A percentile compares a stretch with the other conserved stretches of the same genome.
Conservation (phyloP, 2,797 vertebrate species). For the Podargus strigoides region DNA sequence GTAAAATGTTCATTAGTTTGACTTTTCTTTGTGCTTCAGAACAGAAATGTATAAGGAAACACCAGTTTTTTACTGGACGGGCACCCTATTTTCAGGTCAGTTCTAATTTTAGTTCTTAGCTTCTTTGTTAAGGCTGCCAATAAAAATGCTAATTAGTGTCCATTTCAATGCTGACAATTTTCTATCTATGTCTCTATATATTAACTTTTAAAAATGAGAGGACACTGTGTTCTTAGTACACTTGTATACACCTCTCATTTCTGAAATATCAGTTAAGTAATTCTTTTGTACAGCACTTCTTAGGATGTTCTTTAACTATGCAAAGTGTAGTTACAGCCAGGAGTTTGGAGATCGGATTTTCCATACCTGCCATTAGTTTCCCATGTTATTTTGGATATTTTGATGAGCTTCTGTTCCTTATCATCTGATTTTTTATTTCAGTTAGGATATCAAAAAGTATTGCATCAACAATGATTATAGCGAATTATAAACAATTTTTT, state of each 20-base stretch:
- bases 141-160: background rate
- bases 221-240: background rate
- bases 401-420: accelerated
- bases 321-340: background rate
- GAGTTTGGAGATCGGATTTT: background rate
- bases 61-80: background rate
- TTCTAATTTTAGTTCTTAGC: background rate
- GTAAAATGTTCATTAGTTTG: background rate
- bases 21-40: background rate
- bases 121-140: background rate
- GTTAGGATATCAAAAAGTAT: background rate
- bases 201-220: background rate
- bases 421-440: background rate
- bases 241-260: background rate
- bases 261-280: background rate
- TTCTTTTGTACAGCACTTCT: background rate
- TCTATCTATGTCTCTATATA: background rate
- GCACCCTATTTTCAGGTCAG: background rate
- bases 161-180: background rate
- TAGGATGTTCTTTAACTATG: background rate
- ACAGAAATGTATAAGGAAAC: background rate
- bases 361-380: background rate
- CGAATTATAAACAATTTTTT: too few relatives aligned
- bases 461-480: background rate
- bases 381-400: background rate